phyloP scores from a whole-genome alignment of 1,140 invertebrate species.

The Bombus pyrosoma region DNA sequence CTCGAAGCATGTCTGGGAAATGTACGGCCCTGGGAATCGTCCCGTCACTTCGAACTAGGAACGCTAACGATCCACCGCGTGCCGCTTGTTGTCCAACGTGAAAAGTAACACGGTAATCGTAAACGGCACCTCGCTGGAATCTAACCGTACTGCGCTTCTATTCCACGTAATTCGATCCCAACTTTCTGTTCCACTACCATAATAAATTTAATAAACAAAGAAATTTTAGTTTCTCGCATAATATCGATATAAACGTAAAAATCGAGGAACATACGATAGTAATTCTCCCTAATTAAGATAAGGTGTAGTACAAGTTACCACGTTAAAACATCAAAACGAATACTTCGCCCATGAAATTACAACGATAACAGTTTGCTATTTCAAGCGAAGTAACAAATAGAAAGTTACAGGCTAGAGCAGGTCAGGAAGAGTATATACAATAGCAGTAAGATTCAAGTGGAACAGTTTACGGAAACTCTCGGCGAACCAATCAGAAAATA shows the following conservation, averaged over 20 bases:
- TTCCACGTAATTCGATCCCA: slow-evolving; percentile 2
- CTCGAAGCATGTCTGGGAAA: slow-evolving; percentile 46
- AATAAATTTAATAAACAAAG: background rate
- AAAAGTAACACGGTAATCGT: slow-evolving; percentile 22
- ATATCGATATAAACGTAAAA: too few species aligned
- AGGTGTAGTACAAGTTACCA: background rate
- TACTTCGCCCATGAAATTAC: background rate
- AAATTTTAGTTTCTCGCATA: background rate
- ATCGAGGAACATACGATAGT: too few species aligned
- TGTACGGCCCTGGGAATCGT: slow-evolving; percentile 47
- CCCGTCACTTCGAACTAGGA: slow-evolving; percentile 25
- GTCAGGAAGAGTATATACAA: slow-evolving; percentile 8
- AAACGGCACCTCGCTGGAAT: slow-evolving; percentile 13
- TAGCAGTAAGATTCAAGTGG: slow-evolving; percentile 36
- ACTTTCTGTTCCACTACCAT: background rate
- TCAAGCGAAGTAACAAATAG: background rate
- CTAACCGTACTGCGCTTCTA: background rate
- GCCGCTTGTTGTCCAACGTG: slow-evolving; percentile 23
- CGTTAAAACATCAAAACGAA: background rate
- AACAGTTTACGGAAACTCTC: slow-evolving; percentile 40
- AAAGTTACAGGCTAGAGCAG: slow-evolving; percentile 1
- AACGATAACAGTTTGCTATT: background rate
- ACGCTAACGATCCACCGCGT: slow-evolving; percentile 19
- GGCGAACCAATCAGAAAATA: slow-evolving; percentile 46
- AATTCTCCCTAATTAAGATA: background rate